Evolutionary conservation across 2,888 invertebrate genomes (phyloP), one percentile per base, ranked within the genome.

Genomic region (Drosophila leonis): DNA sequence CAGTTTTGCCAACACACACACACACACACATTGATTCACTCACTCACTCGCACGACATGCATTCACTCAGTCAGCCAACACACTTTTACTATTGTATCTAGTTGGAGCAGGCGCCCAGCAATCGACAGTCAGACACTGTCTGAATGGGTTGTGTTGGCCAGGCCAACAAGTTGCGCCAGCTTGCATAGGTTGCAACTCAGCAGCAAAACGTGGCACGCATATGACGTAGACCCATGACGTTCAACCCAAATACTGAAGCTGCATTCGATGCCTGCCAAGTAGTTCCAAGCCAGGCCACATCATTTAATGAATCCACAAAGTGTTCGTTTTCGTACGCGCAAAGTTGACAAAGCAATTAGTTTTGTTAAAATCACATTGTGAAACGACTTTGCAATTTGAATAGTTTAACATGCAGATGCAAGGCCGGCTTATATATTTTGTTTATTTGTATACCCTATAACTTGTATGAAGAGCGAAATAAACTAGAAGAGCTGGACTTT

Each of bases 51-150:
- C 42, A 20, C 35, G 24, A 4, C 33, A 51, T 24, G 37, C 64
- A 64, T 35, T 31, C 65, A 56, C 61, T 42, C 64, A 68, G 60
- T 44, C 69, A 60, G 69, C 70, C 62, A 78, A 72, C 88, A 87
- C 88, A 89, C 87, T 92, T 92, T 92, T 92, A 85, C 92, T 92
- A 92, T 92, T 91, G 90, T 90, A 91, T 91, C 92, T 92, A 92
- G 92, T 92, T 84, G 80, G 75, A 92, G 82, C 92, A 90, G 92
- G 92, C 90, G 90, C 82, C 80, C 92, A 92, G 92, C 86, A 91
- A 80, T 57, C 63, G 65, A 57, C 79, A 81, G 55, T 37, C 65
- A 61, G 55, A 44, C 61, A 51, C 82, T 72, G 66, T 66, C 52
- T 48, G 54, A 44, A 48, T 12, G 49, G 20, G 24, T 57, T 59